Conservation (phyloP, 1,140 invertebrate species). For the Mizuhopecten yessoensis region DNA sequence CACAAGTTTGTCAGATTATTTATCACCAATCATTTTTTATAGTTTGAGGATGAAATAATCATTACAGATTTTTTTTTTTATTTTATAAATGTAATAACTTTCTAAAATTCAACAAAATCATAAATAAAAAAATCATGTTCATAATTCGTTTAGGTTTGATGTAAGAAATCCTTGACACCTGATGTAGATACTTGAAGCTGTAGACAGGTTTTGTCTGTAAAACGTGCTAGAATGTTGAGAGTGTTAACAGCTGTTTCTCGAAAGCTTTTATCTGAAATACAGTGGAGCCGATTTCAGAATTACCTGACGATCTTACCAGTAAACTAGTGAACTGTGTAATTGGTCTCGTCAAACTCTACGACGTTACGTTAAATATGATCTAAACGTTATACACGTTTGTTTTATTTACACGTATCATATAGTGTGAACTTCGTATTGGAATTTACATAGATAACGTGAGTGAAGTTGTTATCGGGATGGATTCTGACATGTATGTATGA, state of each 20-base stretch:
- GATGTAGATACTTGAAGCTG: background rate
- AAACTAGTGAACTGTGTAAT: background rate
- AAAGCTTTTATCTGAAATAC: background rate
- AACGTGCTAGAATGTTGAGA: background rate
- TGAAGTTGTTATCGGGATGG: too few relatives aligned
- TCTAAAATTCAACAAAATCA: background rate
- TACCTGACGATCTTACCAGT: background rate
- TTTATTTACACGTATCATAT: too few relatives aligned
- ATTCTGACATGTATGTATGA: too few relatives aligned
- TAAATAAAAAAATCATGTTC: background rate
- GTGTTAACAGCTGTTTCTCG: background rate
- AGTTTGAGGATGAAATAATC: too few relatives aligned
- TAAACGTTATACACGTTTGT: background rate
- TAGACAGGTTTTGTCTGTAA: background rate
- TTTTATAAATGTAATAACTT: background rate
- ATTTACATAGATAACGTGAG: too few relatives aligned
- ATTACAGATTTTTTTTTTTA: too few relatives aligned
- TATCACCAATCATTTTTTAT: too few relatives aligned
- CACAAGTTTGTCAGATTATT: too few relatives aligned
- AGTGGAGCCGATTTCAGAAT: too few relatives aligned
- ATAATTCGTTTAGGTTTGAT: background rate
- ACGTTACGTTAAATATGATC: background rate
- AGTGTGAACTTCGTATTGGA: too few relatives aligned
- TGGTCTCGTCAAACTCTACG: background rate
- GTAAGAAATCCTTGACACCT: background rate